phyloP scores from a whole-genome alignment of 2,113 vertebrate species.

The Gymnocephalus cernua region DNA sequence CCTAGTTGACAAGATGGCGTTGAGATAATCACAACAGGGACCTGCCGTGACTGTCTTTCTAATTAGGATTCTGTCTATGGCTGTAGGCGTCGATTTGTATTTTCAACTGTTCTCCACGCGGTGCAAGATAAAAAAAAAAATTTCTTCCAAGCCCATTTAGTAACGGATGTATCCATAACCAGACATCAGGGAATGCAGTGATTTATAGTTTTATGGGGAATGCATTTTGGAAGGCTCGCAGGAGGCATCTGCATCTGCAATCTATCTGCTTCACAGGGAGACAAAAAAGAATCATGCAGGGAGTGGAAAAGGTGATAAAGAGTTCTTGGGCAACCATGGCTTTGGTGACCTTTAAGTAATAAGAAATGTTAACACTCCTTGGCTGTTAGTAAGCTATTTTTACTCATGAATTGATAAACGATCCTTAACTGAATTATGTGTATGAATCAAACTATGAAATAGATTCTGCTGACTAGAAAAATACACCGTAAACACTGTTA shows the following conservation, averaged over 20 bases:
- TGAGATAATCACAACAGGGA: constrained; percentile 72
- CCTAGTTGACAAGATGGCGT: constrained; percentile 74
- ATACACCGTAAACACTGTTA: constrained; percentile 1
- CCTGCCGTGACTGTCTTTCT: constrained; percentile 63
- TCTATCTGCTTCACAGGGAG: constrained; percentile 68
- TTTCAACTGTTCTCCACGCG: constrained; percentile 54
- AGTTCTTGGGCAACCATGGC: constrained; percentile 3
- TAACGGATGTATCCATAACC: constrained; percentile 72
- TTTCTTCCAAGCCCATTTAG: constrained; percentile 51
- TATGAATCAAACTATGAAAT: background rate
- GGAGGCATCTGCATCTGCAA: constrained; percentile 74
- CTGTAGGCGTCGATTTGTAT: constrained; percentile 56
- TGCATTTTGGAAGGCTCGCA: constrained; percentile 72
- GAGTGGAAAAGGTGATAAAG: constrained; percentile 51
- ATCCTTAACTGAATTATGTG: background rate
- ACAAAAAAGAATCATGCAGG: constrained; percentile 51
- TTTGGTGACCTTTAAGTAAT: constrained; percentile 50
- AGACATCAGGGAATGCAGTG: constrained; percentile 78
- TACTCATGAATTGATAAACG: background rate
- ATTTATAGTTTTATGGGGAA: constrained; percentile 77
- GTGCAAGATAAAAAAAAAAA: too few species aligned
- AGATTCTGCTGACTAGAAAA: background rate
- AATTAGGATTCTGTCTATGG: constrained; percentile 72
- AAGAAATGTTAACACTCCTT: constrained; percentile 14
- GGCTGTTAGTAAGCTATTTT: constrained; percentile 11